phyloP scores from a whole-genome alignment of 2,797 vertebrate species.

The Thamnophis elegans region DNA sequence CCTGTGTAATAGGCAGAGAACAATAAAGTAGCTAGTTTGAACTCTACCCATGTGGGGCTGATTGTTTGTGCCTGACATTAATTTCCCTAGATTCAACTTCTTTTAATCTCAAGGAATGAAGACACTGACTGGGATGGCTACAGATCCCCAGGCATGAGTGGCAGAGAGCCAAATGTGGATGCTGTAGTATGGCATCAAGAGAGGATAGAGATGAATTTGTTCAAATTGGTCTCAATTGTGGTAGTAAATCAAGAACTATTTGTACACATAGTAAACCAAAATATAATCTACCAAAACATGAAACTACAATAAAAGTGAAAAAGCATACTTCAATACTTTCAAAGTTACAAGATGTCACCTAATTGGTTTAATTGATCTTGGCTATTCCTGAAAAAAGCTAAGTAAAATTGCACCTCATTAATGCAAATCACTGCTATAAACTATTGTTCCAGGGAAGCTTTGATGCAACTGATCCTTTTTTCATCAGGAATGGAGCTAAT shows the following conservation, averaged over 20 bases:
- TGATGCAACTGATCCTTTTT: not conserved
- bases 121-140: too few species aligned
- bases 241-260: not conserved
- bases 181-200: too few species aligned
- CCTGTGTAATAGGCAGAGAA: too few species aligned
- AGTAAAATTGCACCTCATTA: not conserved
- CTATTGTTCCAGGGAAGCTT: not conserved
- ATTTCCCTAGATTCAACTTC: too few species aligned
- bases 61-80: too few species aligned
- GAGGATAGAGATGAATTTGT: too few species aligned
- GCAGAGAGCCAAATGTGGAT: too few species aligned
- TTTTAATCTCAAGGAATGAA: too few species aligned
- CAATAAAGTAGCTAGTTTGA: too few species aligned
- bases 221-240: not conserved
- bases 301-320: not conserved
- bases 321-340: not conserved
- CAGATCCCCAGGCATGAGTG: too few species aligned
- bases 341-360: not conserved
- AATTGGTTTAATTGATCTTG: not conserved
- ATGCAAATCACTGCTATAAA: not conserved
- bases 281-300: not conserved
- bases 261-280: not conserved
- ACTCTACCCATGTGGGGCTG: too few species aligned
- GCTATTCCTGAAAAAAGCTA: not conserved
- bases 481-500: not conserved